These are phyloP conservation scores for Pararge aegeria DNA, from an alignment of 1,140 invertebrate genomes.

Conservation along the genomic window DNA sequence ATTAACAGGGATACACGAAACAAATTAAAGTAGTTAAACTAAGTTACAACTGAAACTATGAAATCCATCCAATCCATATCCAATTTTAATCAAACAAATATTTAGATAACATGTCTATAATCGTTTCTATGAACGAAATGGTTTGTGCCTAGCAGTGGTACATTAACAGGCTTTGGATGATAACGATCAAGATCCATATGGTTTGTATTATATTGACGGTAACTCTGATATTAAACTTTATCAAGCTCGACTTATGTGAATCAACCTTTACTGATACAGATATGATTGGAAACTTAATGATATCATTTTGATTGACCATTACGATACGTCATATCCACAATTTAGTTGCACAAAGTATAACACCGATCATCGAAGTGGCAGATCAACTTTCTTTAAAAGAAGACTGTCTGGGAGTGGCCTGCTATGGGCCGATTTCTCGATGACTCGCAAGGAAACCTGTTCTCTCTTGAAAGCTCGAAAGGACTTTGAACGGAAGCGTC, in stretches of 20 bases:
- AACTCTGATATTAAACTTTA: too few species aligned
- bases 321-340: constrained; percentile 3
- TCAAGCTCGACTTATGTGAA: neutral
- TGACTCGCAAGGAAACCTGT: constrained; percentile 57
- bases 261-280: neutral
- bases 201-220: too few species aligned
- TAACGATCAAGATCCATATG: too few species aligned
- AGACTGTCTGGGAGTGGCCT: constrained; percentile 43
- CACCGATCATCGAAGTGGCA: constrained; percentile 37
- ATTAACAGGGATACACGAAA: too few species aligned
- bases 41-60: too few species aligned
- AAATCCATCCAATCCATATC: too few species aligned
- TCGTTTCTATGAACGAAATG: too few species aligned
- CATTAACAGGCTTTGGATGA: too few species aligned
- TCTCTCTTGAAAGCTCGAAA: constrained; percentile 48
- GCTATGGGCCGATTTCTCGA: constrained; percentile 59
- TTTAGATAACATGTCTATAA: too few species aligned
- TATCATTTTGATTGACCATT: constrained; percentile 1
- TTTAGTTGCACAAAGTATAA: constrained; percentile 23
- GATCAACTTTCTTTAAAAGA: constrained; percentile 62
- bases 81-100: too few species aligned
- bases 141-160: too few species aligned
- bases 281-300: neutral
- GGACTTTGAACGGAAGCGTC: constrained; percentile 43
- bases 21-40: too few species aligned